phyloP scores from a whole-genome alignment of 2,888 invertebrate genomes.

The Lepidonotus clava region DNA sequence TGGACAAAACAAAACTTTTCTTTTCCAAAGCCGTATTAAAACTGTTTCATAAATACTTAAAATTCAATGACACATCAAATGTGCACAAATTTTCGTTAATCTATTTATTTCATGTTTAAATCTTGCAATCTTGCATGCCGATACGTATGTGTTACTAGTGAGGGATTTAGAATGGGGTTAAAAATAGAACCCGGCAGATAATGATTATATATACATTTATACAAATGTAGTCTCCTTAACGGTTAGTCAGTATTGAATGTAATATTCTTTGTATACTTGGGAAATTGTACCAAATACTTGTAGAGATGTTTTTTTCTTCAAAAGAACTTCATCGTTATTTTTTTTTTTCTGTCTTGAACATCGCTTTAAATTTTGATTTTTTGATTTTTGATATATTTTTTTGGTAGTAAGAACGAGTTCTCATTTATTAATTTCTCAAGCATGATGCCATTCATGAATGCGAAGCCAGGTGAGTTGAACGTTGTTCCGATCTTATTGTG shows the following conservation, averaged over 20 bases:
- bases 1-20: neutral
- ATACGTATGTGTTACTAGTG: constrained; percentile 14
- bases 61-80: neutral
- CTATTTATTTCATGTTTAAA: neutral
- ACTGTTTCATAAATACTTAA: neutral
- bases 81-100: neutral
- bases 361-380: neutral
- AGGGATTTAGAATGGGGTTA: neutral
- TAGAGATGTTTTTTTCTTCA: neutral
- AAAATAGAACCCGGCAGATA: neutral
- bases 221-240: neutral
- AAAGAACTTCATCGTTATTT: neutral
- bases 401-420: neutral
- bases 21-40: neutral
- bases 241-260: neutral
- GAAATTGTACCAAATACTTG: too few species aligned
- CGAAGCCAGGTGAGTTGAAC: too few species aligned
- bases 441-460: too few species aligned
- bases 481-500: neutral
- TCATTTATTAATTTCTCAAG: too few species aligned
- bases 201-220: neutral
- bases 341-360: neutral
- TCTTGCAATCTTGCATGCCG: neutral
- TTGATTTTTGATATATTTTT: neutral
- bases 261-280: neutral